Base-by-base conservation (phyloP, 1,140 invertebrate genomes). In the Drosophila aff. region DNA sequence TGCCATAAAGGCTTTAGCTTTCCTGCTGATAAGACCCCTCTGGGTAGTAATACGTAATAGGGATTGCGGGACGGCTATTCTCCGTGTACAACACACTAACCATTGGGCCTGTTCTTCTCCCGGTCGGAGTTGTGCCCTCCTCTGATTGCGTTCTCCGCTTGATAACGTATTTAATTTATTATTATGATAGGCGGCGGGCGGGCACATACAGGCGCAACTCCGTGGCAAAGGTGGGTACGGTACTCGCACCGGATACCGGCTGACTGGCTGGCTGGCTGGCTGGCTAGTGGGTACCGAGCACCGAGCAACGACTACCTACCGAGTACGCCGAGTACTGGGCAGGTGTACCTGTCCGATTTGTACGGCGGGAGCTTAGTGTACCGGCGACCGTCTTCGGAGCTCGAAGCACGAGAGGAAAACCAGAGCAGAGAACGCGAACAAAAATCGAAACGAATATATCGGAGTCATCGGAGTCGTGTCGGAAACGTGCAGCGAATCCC, bases 91-190 rank as follows among this genome's bases (percentile, higher is more conserved):
- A 43, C 26, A 38, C 16, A 40, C 21, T 21, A 50, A 49, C 44
- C 47, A 50, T 50, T 46, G 65, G 52, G 52, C 7, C 18, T 23
- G 52, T 23, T 21, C 21, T 38, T 36, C 53, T 55, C 33, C 36
- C 36, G 21, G 0, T 40, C 11, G 9, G 8, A 55, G 15, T 40
- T 40, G 18, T n/a, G 36, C 46, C 66, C 46, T 52, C 57, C 40
- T 43, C 47, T 50, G 46, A 77, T 67, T 59, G 72, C 31, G 52
- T 76, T 68, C 67, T 40, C 38, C 60, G 41, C 50, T 86, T 86
- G 80, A 83, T 83, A 85, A 85, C 74, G 78, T 89, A 84, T 89
- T 89, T 84, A 84, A 84, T 89, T 87, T 87, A 89, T 89, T 87
- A 84, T 89, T 87, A 89, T 81, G 77, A 77, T 68, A 69, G 36